A percentile compares a stretch with the other conserved stretches of the same genome.
These are phyloP conservation scores for Theretra japonica DNA, from an alignment of 2,888 invertebrate species.

Conservation along the genomic window DNA sequence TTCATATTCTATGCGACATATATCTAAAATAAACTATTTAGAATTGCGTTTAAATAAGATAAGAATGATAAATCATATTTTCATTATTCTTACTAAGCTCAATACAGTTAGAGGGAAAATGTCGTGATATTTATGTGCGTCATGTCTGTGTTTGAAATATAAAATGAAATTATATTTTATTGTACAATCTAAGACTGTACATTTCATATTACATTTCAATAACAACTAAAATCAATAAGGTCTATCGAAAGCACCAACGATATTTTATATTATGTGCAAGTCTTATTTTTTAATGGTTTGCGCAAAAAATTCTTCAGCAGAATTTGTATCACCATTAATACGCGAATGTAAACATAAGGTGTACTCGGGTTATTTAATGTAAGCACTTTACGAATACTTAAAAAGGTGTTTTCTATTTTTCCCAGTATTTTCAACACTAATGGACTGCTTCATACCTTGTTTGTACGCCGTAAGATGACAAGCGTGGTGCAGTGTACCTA, in stretches of 20 bases:
- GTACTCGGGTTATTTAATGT: constrained; percentile 22
- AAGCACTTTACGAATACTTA: constrained; percentile 33
- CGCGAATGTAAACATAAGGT: not conserved
- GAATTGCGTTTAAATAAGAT: no score
- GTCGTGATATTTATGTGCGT: no score
- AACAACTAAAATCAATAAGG: no score
- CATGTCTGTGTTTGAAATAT: no score
- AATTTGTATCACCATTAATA: not conserved
- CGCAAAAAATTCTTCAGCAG: not conserved
- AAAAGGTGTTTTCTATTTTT: constrained; percentile 45
- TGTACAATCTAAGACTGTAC: no score
- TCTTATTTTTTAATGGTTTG: not conserved
- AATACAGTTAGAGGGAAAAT: not conserved
- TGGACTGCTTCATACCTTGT: constrained; percentile 64
- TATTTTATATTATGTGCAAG: no score
- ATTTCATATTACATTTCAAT: no score
- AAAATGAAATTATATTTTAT: no score
- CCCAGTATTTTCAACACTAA: constrained; percentile 55
- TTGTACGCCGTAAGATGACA: constrained; percentile 55
- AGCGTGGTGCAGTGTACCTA: constrained; percentile 45
- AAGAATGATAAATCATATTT: no score
- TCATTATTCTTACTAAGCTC: not conserved
- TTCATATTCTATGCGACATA: not conserved
- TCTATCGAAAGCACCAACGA: no score
- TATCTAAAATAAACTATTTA: no score